A percentile compares a stretch with the other conserved stretches of the same genome.
Conservation (phyloP, 2,797 vertebrate genomes). For the Acanthiza pusilla region DNA sequence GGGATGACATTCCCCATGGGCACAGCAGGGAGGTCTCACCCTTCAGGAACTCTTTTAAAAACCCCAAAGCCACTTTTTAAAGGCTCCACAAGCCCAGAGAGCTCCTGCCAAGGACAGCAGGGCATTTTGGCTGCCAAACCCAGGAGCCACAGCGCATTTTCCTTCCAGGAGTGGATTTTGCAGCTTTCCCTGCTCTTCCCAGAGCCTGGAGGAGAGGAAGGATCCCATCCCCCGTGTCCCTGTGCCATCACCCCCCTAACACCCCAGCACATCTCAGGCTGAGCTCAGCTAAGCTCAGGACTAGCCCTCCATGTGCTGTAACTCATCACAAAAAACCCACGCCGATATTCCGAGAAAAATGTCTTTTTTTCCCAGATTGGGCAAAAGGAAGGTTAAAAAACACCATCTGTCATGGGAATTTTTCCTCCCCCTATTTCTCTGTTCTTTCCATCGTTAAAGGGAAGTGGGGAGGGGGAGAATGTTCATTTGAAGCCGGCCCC, state of each 20-base stretch:
- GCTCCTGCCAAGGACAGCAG: neutral
- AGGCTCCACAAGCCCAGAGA: neutral
- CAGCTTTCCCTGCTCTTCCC: neutral
- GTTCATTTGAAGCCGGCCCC: neutral
- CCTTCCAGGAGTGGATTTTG: neutral
- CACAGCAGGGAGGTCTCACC: neutral
- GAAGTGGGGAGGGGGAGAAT: neutral
- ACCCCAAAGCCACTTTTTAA: neutral
- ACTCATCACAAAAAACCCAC: neutral
- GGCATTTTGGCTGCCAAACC: neutral
- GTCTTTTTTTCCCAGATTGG: neutral
- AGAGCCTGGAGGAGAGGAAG: neutral
- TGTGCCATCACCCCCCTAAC: neutral
- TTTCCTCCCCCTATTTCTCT: neutral
- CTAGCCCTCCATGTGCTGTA: neutral
- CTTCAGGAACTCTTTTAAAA: neutral
- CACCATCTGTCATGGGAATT: neutral
- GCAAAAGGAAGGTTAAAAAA: conserved; percentile 46
- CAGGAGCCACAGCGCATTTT: rapidly evolving
- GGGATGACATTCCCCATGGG: rapidly evolving
- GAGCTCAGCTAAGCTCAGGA: neutral
- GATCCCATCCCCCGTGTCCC: rapidly evolving
- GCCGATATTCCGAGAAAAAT: neutral
- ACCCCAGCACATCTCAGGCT: rapidly evolving
- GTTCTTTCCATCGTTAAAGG: neutral